Evolutionary conservation across 2,797 vertebrate genomes (phyloP).

Genomic region (Acanthurus tractus): DNA sequence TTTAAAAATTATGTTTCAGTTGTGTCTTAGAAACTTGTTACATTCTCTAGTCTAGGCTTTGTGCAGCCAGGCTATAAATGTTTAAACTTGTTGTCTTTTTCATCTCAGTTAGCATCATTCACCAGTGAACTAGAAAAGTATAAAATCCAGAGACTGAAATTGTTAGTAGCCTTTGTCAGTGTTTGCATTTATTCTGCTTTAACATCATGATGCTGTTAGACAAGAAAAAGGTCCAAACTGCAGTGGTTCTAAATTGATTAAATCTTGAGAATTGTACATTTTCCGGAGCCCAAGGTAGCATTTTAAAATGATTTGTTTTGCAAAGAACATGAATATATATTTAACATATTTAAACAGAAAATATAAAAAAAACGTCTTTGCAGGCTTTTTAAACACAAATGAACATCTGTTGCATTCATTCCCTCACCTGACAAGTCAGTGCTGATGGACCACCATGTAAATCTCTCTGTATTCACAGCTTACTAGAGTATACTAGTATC

Average conservation of each 20-base stretch:
- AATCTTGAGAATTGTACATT: no score
- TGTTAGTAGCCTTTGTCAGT: background rate
- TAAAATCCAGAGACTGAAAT: background rate
- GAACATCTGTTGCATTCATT: no score
- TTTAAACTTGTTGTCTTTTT: background rate
- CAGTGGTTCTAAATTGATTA: background rate
- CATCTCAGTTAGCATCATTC: background rate
- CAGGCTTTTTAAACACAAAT: no score
- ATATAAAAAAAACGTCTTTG: no score
- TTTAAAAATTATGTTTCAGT: slow-evolving; percentile 11
- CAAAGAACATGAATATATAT: no score
- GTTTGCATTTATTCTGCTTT: background rate
- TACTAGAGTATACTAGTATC: no score
- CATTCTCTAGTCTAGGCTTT: background rate
- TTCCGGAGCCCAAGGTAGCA: no score
- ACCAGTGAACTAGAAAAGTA: background rate
- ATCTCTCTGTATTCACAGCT: no score
- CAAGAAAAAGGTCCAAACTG: background rate
- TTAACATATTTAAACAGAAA: no score
- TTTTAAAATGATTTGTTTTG: no score
- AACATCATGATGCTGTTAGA: background rate
- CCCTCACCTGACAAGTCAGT: no score
- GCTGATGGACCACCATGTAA: no score
- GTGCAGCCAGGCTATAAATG: background rate
- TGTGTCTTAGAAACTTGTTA: background rate